phyloP scores from a whole-genome alignment of 2,113 vertebrate genomes.

The Chionodraco myersi region DNA sequence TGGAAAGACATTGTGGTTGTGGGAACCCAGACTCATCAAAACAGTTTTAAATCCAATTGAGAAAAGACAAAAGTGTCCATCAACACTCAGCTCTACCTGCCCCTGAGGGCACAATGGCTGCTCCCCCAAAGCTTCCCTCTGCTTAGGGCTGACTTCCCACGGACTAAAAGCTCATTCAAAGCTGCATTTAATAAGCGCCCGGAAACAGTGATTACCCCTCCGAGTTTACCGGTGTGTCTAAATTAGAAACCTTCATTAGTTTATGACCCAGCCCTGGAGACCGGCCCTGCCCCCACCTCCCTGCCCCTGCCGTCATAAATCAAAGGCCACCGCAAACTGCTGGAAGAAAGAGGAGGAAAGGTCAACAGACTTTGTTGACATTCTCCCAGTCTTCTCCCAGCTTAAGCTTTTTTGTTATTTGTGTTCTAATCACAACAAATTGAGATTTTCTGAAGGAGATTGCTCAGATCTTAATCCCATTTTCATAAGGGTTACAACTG shows the following conservation, averaged over 20 bases:
- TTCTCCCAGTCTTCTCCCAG: conserved; percentile 67
- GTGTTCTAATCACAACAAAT: conserved; percentile 54
- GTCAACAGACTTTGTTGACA: conserved; percentile 85
- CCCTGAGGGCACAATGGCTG: conserved; percentile 71
- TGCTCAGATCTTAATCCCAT: conserved; percentile 10
- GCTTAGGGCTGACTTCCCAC: conserved; percentile 76
- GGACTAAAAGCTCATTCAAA: conserved; percentile 78
- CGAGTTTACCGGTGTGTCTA: conserved; percentile 80
- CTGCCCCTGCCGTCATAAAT: conserved; percentile 74
- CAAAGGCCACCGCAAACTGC: conserved; percentile 71
- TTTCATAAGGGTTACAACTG: not conserved
- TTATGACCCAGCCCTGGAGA: conserved; percentile 77
- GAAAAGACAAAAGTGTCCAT: conserved; percentile 72
- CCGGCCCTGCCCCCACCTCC: conserved; percentile 60
- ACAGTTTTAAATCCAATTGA: conserved; percentile 66
- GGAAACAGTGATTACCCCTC: conserved; percentile 83
- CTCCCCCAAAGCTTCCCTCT: conserved; percentile 64
- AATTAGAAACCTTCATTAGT: conserved; percentile 85
- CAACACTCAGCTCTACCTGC: conserved; percentile 72
- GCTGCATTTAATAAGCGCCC: conserved; percentile 84
- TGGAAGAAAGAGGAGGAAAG: conserved; percentile 82
- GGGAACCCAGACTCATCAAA: conserved; percentile 61
- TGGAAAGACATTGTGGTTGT: not conserved
- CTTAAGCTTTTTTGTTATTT: conserved; percentile 60
- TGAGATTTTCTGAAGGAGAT: conserved; percentile 16